A percentile compares a stretch with the other conserved stretches of the same genome.
phyloP scores from a whole-genome alignment of 2,113 vertebrate species.

The Irena cyanogastra region DNA sequence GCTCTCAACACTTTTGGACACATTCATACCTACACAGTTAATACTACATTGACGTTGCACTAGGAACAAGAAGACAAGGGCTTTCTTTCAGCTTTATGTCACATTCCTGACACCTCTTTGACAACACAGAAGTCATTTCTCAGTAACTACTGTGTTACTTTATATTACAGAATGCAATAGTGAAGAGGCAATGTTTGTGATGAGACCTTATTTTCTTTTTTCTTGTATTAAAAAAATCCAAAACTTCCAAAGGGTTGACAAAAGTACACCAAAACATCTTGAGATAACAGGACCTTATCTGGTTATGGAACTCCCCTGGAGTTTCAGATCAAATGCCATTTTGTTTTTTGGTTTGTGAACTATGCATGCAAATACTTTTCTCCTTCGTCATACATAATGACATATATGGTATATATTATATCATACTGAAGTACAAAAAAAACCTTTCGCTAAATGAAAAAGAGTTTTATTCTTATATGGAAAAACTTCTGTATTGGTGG shows the following conservation, averaged over 20 bases:
- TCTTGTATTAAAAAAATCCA: not conserved
- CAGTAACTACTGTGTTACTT: not conserved
- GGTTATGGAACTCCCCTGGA: not conserved
- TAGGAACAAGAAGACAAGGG: not conserved
- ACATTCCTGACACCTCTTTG: not conserved
- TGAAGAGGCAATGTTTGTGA: not conserved
- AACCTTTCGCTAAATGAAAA: not conserved
- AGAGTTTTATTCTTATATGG: not conserved
- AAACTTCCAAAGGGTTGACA: not conserved
- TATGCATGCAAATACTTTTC: not conserved
- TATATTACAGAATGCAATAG: not conserved
- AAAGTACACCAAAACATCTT: not conserved
- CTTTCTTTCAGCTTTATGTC: not conserved
- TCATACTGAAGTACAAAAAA: not conserved
- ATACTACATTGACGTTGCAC: not conserved
- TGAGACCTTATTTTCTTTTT: not conserved
- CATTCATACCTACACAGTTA: not conserved
- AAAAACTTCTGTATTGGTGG: not conserved
- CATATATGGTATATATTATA: not conserved
- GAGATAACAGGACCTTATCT: not conserved
- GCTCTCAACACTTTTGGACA: not conserved
- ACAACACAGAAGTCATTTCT: not conserved
- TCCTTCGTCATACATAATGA: not conserved
- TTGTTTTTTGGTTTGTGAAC: not conserved
- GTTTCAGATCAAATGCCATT: not conserved